Base-by-base conservation (phyloP, 2,797 vertebrate species). In the Serranus cabrilla region DNA sequence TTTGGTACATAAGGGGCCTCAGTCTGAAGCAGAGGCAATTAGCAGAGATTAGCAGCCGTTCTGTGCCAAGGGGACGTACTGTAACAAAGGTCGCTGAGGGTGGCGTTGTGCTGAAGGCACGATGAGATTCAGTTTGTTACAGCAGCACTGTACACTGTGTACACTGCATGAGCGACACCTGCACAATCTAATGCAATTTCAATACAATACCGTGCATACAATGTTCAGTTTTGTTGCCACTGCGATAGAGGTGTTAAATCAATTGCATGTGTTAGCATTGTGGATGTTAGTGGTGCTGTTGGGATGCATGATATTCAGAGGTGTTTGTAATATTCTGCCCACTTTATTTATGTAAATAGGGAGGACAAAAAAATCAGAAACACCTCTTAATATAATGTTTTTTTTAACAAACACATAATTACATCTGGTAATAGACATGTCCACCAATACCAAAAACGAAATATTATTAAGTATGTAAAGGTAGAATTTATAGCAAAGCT, bases 1-100 rank as follows among this genome's bases (percentile, higher is more conserved):
- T 20, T 2, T 16, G 49, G 37, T 25, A 61, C 56, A 72, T 34
- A 69, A 69, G 37, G n/a, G 43, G 57, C 58, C 40, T 61, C 55
- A 55, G 37, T 60, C 57, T 76, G 54, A 61, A 51, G 57, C 55
- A 65, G 60, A 83, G 21, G 71, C 40, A 86, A 88, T 89, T 87
- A 88, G 61, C 49, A 60, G 55, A 76, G 71, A 79, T 84, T 70
- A 84, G 43, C 52, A 57, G 56, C 18, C 66, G 60, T 50, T 78
- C 37, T 47, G 46, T 67, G 61, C 47, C 71, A 84, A 76, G 20
- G 42, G 45, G 25, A 70, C 23, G 49, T 18, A 40, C 27, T 77
- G 23, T 51, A 45, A 68, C 61, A 79, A 58, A 82, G 67, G 79
- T 68, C 70, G 73, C 4, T 40, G 42, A 59, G 37, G 39, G 67